These are phyloP conservation scores for Rhyzopertha dominica DNA, from an alignment of 1,140 invertebrate species.

Conservation along the genomic window DNA sequence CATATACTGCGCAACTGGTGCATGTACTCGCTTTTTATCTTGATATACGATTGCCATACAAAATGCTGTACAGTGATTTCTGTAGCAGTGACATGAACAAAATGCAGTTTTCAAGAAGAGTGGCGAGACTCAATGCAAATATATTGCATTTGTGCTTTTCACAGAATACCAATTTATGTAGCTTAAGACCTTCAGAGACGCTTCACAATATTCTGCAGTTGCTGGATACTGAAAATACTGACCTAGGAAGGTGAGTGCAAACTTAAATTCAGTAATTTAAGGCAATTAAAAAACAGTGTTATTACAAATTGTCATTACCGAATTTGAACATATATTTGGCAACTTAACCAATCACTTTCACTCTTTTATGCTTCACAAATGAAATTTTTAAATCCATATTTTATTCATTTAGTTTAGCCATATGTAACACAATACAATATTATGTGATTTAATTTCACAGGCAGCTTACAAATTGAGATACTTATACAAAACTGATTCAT, in stretches of 20 bases:
- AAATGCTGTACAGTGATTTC: conserved; percentile 64
- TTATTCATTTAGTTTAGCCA: too few species aligned
- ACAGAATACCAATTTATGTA: conserved; percentile 62
- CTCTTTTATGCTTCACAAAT: too few species aligned
- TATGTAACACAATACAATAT: too few species aligned
- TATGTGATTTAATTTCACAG: too few species aligned
- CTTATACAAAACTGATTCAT: too few species aligned
- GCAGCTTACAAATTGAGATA: too few species aligned
- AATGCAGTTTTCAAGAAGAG: conserved; percentile 66
- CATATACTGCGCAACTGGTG: conserved; percentile 77
- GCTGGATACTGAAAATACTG: conserved; percentile 58
- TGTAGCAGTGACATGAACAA: conserved; percentile 59
- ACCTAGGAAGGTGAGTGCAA: conserved; percentile 61
- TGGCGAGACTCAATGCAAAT: conserved; percentile 75
- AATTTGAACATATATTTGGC: too few species aligned
- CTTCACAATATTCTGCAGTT: conserved; percentile 69
- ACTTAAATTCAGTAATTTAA: too few species aligned
- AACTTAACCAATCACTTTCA: too few species aligned
- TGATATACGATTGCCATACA: conserved; percentile 69
- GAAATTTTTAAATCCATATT: too few species aligned
- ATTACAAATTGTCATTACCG: too few species aligned
- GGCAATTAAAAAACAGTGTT: too few species aligned
- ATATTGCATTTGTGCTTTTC: conserved; percentile 76
- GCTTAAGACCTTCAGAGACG: conserved; percentile 64
- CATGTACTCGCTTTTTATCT: conserved; percentile 72